Conservation (phyloP, 1,140 invertebrate genomes). For the Manduca sexta region DNA sequence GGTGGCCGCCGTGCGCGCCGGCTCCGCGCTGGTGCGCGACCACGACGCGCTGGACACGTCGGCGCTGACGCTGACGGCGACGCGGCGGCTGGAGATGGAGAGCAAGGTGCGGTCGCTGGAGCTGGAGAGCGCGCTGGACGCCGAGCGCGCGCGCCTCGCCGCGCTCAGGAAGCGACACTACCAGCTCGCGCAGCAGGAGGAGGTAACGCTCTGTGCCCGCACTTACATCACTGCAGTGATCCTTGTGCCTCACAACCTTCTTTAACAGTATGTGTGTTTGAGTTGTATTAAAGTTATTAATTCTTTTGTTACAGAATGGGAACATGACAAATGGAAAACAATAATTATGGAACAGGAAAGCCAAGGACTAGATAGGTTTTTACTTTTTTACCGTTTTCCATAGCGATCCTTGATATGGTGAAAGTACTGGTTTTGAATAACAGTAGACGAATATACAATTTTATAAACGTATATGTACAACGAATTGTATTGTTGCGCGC, state of each 20-base stretch:
- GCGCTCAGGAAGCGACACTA: conserved; percentile 95
- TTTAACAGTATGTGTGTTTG: too few relatives aligned
- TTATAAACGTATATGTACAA: too few relatives aligned
- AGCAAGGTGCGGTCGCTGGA: conserved; percentile 93
- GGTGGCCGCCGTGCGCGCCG: conserved; percentile 85
- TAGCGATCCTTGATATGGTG: too few relatives aligned
- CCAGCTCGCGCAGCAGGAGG: conserved; percentile 83
- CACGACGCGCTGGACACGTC: conserved; percentile 89
- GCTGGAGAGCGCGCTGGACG: conserved; percentile 91
- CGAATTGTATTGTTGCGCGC: too few relatives aligned
- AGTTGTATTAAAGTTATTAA: too few relatives aligned
- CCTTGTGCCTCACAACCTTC: too few relatives aligned
- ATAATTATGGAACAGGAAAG: conserved; percentile 6
- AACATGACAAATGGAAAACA: conserved; percentile 55
- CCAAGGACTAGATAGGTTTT: too few relatives aligned
- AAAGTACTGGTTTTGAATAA: not conserved
- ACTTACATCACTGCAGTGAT: too few relatives aligned
- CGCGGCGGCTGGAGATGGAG: conserved; percentile 97
- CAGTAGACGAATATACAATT: too few relatives aligned
- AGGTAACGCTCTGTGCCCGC: conserved; percentile 34
- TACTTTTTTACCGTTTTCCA: too few relatives aligned
- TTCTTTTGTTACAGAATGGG: conserved; percentile 52
- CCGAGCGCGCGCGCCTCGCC: conserved; percentile 87
- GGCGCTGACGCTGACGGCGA: conserved; percentile 92
- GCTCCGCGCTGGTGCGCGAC: conserved; percentile 34